Base-by-base conservation (phyloP, 2,888 invertebrate species). In the Zootermopsis nevadensis region DNA sequence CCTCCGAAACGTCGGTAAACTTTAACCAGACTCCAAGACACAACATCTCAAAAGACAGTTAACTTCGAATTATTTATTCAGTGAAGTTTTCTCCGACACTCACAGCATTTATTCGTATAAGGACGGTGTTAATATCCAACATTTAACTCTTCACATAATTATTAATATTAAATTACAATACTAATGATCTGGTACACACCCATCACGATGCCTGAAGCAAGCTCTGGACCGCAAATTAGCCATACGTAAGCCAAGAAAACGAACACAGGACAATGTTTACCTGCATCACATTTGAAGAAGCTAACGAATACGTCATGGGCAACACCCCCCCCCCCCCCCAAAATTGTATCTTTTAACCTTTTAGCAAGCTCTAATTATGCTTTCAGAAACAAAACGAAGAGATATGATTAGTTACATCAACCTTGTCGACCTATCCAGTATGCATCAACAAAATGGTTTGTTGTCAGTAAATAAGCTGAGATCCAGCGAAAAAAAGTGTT, bases 381-480 rank as follows among this genome's bases (percentile, higher is more conserved):
- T 60, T 27, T 60, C 60, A n/a, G n/a, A n/a, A 60, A 60, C 60
- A 60, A 27, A 60, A 27, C n/a, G n/a, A 27, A 60, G 10, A 27
- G 27, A 60, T n/a, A 0, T 60, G 60, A 60, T 15, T n/a, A n/a
- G 60, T 3, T 27, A 60, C 60, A 60, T 27, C 27, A 60, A 12
- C 27, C 60, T 8, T 27, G n/a, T 27, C 27, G n/a, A 12, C 27
- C 60, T 8, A 6, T n/a, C n/a, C 48, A 42, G 38, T 15, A n/a
- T n/a, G 55, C 55, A 2, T 60, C n/a, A 60, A 27, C 60, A 60
- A 12, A 60, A 60, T 27, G 8, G n/a, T 60, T 60, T 60, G 60
- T 60, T 60, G 48, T 48, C 48, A 60, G 27, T 60, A 60, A 60
- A 60, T 60, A 60, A 60, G n/a, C 60, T 60, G n/a, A n/a, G n/a